Conservation (phyloP, 1,140 invertebrate species). For the Aporrectodea caliginosa region DNA sequence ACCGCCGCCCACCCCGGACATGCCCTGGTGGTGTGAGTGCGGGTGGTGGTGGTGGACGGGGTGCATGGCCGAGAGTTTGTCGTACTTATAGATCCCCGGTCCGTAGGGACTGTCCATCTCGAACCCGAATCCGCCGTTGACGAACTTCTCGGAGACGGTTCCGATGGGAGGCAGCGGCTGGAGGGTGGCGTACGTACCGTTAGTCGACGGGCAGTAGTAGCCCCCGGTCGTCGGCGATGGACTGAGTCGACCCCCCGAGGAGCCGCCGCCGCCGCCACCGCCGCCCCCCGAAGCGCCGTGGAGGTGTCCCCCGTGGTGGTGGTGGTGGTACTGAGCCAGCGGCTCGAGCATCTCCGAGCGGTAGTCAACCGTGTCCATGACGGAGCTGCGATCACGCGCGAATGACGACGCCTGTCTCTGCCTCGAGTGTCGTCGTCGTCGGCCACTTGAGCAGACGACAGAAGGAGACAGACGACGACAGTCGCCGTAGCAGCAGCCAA, state of each 20-base stretch:
- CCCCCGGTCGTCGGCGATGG: neutral
- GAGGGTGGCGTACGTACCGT: slow-evolving; percentile 52
- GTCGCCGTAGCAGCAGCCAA: too few species aligned
- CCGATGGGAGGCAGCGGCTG: slow-evolving; percentile 95
- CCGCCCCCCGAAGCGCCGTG: too few species aligned
- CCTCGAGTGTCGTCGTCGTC: too few species aligned
- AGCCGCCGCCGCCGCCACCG: neutral
- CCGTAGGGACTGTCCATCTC: neutral
- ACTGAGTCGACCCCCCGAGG: neutral
- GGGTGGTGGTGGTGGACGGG: neutral
- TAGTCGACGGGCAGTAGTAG: neutral
- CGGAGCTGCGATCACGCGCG: neutral
- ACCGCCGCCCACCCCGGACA: too few species aligned
- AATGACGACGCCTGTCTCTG: neutral
- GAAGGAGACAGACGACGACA: neutral
- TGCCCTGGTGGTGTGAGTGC: neutral
- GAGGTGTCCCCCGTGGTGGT: neutral
- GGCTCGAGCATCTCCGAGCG: neutral
- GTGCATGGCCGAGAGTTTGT: neutral
- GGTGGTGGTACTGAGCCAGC: neutral
- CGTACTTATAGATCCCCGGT: neutral
- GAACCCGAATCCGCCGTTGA: neutral
- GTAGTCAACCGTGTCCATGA: neutral
- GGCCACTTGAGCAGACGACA: neutral
- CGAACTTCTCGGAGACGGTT: slow-evolving; percentile 77